A percentile compares a stretch with the other conserved stretches of the same genome.
These are phyloP conservation scores for Agrenia bidenticulata DNA, from an alignment of 2,888 invertebrate genomes.

Conservation along the genomic window DNA sequence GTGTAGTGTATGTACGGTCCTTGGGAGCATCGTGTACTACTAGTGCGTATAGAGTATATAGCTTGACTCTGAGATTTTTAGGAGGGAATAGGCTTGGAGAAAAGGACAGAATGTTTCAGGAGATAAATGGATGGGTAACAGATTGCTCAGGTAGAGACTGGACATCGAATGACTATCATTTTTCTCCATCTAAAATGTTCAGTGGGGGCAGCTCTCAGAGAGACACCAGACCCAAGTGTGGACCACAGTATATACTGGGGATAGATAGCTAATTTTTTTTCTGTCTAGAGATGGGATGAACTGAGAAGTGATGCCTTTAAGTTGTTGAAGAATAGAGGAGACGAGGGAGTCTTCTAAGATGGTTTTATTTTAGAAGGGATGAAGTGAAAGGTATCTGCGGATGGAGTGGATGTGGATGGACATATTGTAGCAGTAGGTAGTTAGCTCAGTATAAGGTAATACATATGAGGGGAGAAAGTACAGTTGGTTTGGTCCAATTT, in stretches of 20 bases:
- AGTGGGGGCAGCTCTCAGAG: constrained; percentile 5
- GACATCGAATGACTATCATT: constrained; percentile 53
- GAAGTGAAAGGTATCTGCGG: constrained; percentile 4
- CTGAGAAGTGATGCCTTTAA: too few species aligned
- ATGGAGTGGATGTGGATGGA: not conserved
- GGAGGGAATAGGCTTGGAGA: constrained; percentile 49
- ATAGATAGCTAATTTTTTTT: too few species aligned
- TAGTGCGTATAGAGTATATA: too few species aligned
- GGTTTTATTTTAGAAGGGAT: constrained; percentile 1
- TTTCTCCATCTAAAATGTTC: constrained; percentile 51
- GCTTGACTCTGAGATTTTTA: constrained; percentile 3
- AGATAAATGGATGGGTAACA: constrained; percentile 54
- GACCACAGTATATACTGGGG: too few species aligned
- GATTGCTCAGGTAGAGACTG: constrained; percentile 52
- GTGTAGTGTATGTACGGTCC: constrained; percentile 7
- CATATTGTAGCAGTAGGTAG: not conserved
- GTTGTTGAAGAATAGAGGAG: too few species aligned
- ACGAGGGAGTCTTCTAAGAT: not conserved
- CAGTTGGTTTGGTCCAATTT: constrained; percentile 12
- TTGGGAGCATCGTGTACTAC: too few species aligned
- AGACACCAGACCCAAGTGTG: not conserved
- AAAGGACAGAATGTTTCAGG: constrained; percentile 43
- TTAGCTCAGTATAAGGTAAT: not conserved
- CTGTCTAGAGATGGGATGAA: too few species aligned
- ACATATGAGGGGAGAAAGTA: not conserved